Evolutionary conservation across 2,113 vertebrate genomes (phyloP).

Genomic region (Cyprinodon brontotheroides): DNA sequence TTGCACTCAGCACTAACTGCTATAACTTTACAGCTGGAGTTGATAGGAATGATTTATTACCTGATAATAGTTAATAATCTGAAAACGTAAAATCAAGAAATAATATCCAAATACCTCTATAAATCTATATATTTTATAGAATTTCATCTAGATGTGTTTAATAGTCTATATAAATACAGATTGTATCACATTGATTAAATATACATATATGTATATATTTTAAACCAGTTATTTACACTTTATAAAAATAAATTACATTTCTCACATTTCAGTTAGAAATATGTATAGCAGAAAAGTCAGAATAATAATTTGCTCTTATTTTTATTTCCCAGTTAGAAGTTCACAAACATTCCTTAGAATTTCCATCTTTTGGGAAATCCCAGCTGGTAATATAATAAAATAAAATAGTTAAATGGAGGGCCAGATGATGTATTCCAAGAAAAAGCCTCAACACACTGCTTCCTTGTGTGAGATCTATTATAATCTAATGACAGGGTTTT

Average conservation of each 20-base stretch:
- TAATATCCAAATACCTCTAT: background rate
- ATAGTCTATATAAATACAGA: background rate
- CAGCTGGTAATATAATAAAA: background rate
- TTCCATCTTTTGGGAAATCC: background rate
- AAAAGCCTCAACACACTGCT: background rate
- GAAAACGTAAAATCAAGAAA: background rate
- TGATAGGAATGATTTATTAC: background rate
- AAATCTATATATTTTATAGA: background rate
- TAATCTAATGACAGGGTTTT: too few relatives aligned
- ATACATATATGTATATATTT: too few relatives aligned
- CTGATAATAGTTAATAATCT: background rate
- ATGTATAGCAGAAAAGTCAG: too few relatives aligned
- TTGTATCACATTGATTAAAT: background rate
- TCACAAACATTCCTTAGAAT: background rate
- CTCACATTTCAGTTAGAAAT: too few relatives aligned
- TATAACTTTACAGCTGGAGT: background rate
- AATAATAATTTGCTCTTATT: too few relatives aligned
- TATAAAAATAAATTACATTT: too few relatives aligned
- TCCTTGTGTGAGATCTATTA: too few relatives aligned
- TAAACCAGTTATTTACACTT: too few relatives aligned
- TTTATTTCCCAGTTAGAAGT: too few relatives aligned
- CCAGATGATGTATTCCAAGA: background rate
- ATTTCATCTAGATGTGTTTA: background rate
- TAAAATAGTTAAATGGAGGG: background rate
- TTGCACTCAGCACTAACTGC: background rate